A percentile compares a stretch with the other conserved stretches of the same genome.
phyloP scores from a whole-genome alignment of 2,797 vertebrate genomes.

The Atherinosoma microstoma region DNA sequence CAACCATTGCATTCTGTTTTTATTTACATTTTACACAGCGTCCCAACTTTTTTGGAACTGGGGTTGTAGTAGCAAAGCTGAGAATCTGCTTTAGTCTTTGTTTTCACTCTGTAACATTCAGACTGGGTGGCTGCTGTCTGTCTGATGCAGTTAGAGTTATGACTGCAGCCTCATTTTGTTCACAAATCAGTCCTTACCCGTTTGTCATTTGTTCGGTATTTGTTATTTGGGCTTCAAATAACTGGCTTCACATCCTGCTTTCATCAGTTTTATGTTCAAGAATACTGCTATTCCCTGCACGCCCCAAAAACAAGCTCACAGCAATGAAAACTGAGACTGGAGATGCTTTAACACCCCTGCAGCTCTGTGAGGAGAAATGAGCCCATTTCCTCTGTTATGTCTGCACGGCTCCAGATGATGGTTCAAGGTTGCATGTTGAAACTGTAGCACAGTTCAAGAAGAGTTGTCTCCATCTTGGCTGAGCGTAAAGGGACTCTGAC shows the following conservation, averaged over 20 bases:
- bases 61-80: not conserved
- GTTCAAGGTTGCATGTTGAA: slow-evolving; percentile 49
- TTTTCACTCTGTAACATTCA: not conserved
- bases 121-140: not conserved
- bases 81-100: not conserved
- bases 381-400: slow-evolving; percentile 45
- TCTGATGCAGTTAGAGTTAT: not conserved
- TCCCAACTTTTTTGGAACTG: no score
- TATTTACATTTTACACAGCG: not conserved
- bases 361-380: not conserved
- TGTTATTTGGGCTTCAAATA: not conserved
- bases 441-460: slow-evolving; percentile 8
- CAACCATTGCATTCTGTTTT: not conserved
- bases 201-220: slow-evolving; percentile 16
- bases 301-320: slow-evolving; percentile 3
- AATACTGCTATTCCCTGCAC: no score
- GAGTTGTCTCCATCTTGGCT: slow-evolving; percentile 16
- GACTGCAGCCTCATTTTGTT: not conserved
- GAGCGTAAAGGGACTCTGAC: slow-evolving; percentile 29
- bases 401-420: slow-evolving; percentile 34
- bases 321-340: not conserved
- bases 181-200: not conserved
- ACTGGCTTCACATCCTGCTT: not conserved
- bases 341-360: slow-evolving; percentile 3
- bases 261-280: not conserved